These are phyloP conservation scores for Philopedon plagiatum DNA, from an alignment of 2,888 invertebrate species.

Conservation along the genomic window DNA sequence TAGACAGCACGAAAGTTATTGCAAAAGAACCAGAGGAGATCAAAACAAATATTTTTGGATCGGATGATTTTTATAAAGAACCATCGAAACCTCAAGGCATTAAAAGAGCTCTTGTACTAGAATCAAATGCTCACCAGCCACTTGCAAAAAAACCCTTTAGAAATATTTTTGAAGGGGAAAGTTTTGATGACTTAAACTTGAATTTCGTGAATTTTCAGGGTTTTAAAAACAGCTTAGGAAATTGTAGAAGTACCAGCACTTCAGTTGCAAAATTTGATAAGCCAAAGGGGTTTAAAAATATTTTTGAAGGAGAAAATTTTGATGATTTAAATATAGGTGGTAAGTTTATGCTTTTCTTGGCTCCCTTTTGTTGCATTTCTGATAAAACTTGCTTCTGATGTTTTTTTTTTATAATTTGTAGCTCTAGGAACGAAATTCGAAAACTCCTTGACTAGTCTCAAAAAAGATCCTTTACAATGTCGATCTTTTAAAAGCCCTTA, in stretches of 20 bases:
- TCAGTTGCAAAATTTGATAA: background rate
- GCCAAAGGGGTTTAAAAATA: slow-evolving; percentile 12
- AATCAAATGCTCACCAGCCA: background rate
- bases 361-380: no score
- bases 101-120: background rate
- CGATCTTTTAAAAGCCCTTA: slow-evolving; percentile 4
- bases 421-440: slow-evolving; percentile 5
- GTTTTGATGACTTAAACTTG: slow-evolving; percentile 42
- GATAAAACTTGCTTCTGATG: background rate
- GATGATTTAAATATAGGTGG: slow-evolving; percentile 25
- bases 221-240: background rate
- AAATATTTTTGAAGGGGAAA: slow-evolving; percentile 40
- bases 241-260: background rate
- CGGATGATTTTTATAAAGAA: no score
- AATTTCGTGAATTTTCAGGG: slow-evolving; percentile 24
- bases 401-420: background rate
- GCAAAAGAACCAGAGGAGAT: no score
- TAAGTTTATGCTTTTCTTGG: background rate
- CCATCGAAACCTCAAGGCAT: no score
- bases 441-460: background rate
- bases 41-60: no score
- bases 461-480: background rate
- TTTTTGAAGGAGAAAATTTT: slow-evolving; percentile 45
- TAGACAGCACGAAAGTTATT: no score
- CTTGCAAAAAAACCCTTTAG: slow-evolving; percentile 1